Evolutionary conservation across 2,113 vertebrate species (phyloP).

Genomic region (Fregata magnificens): DNA sequence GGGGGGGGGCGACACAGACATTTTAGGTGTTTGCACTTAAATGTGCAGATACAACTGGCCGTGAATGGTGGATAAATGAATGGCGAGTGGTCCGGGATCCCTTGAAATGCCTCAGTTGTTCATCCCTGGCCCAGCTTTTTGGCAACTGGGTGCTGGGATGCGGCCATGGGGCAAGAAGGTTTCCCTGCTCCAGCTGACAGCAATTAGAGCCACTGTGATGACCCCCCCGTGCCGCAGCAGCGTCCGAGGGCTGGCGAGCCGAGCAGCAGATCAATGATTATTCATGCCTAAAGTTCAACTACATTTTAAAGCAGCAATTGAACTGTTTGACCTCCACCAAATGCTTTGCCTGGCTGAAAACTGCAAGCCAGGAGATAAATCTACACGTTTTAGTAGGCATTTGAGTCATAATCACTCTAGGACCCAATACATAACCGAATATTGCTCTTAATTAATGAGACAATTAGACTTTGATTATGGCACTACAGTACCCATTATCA

Average conservation of each 20-base stretch:
- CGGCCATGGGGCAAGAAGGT: accelerated
- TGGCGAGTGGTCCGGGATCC: accelerated
- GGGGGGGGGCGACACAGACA: background rate
- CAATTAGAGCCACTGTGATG: accelerated
- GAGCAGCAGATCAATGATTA: background rate
- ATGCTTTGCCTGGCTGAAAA: conserved; percentile 27
- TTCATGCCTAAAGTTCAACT: conserved; percentile 26
- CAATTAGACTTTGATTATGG: conserved; percentile 67
- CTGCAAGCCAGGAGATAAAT: conserved; percentile 46
- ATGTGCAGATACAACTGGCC: background rate
- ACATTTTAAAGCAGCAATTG: conserved; percentile 34
- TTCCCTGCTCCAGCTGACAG: background rate
- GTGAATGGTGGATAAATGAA: background rate
- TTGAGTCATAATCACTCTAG: conserved; percentile 53
- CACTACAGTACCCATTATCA: conserved; percentile 1
- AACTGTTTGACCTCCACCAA: conserved; percentile 53
- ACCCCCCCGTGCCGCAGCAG: accelerated
- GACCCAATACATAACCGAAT: conserved; percentile 45
- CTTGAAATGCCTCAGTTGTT: background rate
- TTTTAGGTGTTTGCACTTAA: background rate
- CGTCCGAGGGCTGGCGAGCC: background rate
- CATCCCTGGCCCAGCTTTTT: background rate
- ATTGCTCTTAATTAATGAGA: conserved; percentile 69
- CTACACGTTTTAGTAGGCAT: background rate
- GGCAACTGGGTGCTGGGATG: accelerated